A percentile compares a stretch with the other conserved stretches of the same genome.
phyloP scores from a whole-genome alignment of 2,888 invertebrate genomes.

The Rhingia rostrata region DNA sequence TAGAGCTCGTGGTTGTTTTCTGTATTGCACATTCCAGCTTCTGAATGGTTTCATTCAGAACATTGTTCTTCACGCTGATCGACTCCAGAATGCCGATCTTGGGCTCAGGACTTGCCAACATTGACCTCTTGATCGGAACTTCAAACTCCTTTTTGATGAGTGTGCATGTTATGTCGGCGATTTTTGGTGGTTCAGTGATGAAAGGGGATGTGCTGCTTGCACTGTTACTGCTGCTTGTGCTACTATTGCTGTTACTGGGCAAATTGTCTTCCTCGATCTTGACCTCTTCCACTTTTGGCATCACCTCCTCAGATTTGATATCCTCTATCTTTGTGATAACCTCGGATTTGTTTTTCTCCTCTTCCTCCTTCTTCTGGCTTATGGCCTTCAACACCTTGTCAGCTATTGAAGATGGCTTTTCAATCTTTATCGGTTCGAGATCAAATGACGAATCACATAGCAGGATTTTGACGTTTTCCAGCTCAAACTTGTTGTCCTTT shows the following conservation, averaged over 20 bases:
- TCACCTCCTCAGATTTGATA: constrained; percentile 34
- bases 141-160: constrained; percentile 76
- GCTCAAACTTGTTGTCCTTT: constrained; percentile 81
- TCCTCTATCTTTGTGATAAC: constrained; percentile 79
- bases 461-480: constrained; percentile 82
- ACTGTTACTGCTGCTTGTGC: constrained; percentile 37
- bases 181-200: constrained; percentile 80
- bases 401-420: constrained; percentile 85
- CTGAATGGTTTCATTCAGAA: constrained; percentile 86
- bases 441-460: constrained; percentile 79
- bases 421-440: constrained; percentile 81
- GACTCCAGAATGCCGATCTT: constrained; percentile 81
- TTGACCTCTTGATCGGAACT: constrained; percentile 76
- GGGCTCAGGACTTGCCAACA: constrained; percentile 80
- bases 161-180: constrained; percentile 74
- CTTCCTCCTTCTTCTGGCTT: constrained; percentile 85
- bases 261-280: constrained; percentile 79
- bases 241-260: constrained; percentile 49
- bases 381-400: constrained; percentile 86
- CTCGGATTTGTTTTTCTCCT: constrained; percentile 84
- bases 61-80: constrained; percentile 84
- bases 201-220: constrained; percentile 69
- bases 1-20: constrained; percentile 76
- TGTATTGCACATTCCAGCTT: constrained; percentile 84
- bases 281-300: constrained; percentile 76